A percentile compares a stretch with the other conserved stretches of the same genome.
Conservation (phyloP, 2,797 vertebrate species). For the Hyperoplus immaculatus region DNA sequence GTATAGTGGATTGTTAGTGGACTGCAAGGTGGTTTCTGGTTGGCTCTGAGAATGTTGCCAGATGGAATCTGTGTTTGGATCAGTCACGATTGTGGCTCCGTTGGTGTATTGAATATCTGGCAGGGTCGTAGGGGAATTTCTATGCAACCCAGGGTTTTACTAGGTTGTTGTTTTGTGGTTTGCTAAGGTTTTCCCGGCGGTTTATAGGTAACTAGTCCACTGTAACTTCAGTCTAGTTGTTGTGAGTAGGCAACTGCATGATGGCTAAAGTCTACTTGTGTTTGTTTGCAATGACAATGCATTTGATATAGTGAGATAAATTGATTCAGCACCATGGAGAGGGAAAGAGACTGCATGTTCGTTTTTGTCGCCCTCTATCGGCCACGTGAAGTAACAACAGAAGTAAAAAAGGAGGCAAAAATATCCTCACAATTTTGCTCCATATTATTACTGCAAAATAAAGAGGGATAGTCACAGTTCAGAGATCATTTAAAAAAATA, state of each 20-base stretch:
- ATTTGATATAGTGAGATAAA: background rate
- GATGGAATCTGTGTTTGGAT: too few species aligned
- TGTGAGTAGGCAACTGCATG: background rate
- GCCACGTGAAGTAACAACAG: background rate
- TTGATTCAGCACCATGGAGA: slow-evolving; percentile 34
- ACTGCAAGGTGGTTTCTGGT: background rate
- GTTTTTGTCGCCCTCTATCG: slow-evolving; percentile 8
- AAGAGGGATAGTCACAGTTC: background rate
- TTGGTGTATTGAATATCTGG: background rate
- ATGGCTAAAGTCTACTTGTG: background rate
- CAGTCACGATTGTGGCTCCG: background rate
- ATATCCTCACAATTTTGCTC: background rate
- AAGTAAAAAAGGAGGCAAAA: background rate
- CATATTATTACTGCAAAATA: background rate
- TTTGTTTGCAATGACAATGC: background rate
- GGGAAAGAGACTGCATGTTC: slow-evolving; percentile 1
- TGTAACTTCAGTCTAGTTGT: background rate
- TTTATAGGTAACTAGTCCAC: background rate
- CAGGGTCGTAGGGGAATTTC: background rate
- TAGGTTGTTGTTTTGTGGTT: background rate
- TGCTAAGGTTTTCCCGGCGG: background rate
- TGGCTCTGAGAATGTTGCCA: background rate
- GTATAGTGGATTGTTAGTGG: background rate
- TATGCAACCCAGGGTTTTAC: background rate
- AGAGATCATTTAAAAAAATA: background rate